A percentile compares a stretch with the other conserved stretches of the same genome.
phyloP scores from a whole-genome alignment of 2,888 invertebrate genomes.

The Aleiodes alternator region DNA sequence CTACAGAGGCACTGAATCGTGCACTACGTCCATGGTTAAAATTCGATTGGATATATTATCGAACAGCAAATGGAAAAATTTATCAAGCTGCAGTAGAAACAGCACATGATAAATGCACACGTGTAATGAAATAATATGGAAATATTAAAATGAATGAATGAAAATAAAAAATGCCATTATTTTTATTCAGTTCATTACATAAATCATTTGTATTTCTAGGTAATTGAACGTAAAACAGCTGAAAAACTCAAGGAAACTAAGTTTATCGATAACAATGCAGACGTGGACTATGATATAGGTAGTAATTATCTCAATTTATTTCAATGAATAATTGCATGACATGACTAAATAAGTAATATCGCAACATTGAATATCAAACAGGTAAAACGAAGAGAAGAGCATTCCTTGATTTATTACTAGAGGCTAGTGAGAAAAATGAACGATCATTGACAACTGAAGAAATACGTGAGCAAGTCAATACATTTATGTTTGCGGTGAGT shows the following conservation, averaged over 20 bases:
- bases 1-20: conserved; percentile 46
- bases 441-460: conserved; percentile 78
- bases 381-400: conserved; percentile 81
- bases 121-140: conserved; percentile 17
- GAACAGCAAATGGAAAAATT: conserved; percentile 56
- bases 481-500: conserved; percentile 84
- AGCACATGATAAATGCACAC: conserved; percentile 50
- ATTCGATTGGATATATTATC: conserved; percentile 58
- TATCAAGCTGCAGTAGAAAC: conserved; percentile 51
- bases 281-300: conserved; percentile 43
- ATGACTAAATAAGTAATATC: neutral
- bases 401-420: conserved; percentile 82
- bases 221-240: conserved; percentile 58
- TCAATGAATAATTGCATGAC: neutral
- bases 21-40: conserved; percentile 56
- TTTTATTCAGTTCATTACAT: neutral
- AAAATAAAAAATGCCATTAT: too few relatives aligned
- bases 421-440: conserved; percentile 78
- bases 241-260: conserved; percentile 48
- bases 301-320: neutral
- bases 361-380: neutral
- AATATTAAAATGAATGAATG: too few relatives aligned
- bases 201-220: conserved; percentile 50
- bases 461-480: conserved; percentile 84
- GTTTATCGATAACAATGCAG: neutral